Conservation (phyloP, 2,113 vertebrate genomes). For the Gulo gulo region DNA sequence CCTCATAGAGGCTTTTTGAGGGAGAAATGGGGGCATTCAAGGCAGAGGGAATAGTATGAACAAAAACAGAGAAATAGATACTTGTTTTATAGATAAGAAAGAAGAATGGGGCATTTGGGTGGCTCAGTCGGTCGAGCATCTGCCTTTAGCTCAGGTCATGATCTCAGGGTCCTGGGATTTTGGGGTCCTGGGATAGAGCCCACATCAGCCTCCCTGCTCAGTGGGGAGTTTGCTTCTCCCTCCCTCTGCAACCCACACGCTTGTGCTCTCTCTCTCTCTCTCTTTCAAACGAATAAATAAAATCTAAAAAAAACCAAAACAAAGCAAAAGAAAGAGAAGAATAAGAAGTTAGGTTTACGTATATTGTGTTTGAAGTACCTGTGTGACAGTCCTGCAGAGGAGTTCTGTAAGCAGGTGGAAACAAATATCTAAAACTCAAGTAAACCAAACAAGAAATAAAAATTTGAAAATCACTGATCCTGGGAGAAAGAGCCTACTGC, state of each 20-base stretch:
- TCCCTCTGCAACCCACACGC: no score
- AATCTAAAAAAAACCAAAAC: no score
- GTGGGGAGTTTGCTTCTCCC: no score
- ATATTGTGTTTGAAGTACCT: neutral
- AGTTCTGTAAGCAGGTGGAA: neutral
- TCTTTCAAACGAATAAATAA: no score
- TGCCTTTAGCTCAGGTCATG: neutral
- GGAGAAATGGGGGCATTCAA: neutral
- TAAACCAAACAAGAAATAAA: neutral
- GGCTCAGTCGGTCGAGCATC: neutral
- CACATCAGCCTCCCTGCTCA: no score
- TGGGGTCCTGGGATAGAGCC: no score
- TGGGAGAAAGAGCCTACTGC: neutral
- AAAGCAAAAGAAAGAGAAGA: no score
- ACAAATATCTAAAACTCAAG: neutral
- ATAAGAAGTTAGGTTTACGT: neutral
- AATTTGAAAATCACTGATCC: neutral
- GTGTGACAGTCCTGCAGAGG: neutral
- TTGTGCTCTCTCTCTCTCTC: no score
- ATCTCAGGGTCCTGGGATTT: no score
- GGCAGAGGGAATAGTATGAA: neutral
- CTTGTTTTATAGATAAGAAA: neutral
- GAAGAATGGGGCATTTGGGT: neutral
- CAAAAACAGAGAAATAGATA: neutral
- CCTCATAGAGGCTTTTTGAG: neutral